A percentile compares a stretch with the other conserved stretches of the same genome.
Evolutionary conservation across 2,113 vertebrate genomes (phyloP).

Genomic region (Cryptotis parvus): DNA sequence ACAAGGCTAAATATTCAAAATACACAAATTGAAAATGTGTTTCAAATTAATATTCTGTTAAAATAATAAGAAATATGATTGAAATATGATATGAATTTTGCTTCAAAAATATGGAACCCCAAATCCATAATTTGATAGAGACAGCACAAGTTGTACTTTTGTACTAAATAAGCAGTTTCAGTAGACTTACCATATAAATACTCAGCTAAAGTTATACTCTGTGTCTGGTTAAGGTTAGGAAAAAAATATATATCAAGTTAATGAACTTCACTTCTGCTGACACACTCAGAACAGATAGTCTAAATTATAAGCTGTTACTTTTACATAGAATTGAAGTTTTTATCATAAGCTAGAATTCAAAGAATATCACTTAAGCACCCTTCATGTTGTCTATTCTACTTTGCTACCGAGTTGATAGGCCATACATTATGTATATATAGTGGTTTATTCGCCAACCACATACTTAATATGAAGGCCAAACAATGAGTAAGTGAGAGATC

Average conservation of each 20-base stretch:
- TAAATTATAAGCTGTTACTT: conserved; percentile 79
- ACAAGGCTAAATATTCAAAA: not conserved
- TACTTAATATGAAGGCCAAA: no score
- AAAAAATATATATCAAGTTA: conserved; percentile 84
- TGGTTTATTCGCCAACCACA: no score
- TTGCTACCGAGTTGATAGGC: not conserved
- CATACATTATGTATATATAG: no score
- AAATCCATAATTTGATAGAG: conserved; percentile 66
- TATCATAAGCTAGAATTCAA: conserved; percentile 33
- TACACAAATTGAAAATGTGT: not conserved
- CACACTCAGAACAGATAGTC: conserved; percentile 75
- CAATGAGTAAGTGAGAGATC: no score
- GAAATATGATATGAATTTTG: conserved; percentile 66
- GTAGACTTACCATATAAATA: conserved; percentile 81
- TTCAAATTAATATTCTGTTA: conserved; percentile 68
- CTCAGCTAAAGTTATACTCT: conserved; percentile 73
- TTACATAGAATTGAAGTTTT: conserved; percentile 13
- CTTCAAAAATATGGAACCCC: not conserved
- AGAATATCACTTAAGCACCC: conserved; percentile 1
- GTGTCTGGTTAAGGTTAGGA: conserved; percentile 80
- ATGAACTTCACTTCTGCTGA: conserved; percentile 84
- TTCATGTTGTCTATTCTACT: not conserved
- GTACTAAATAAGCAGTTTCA: conserved; percentile 77
- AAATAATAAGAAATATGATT: conserved; percentile 71
- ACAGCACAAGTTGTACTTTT: conserved; percentile 71